Percentiles rank a stretch among this genome's conserved stretches.
Conservation (phyloP, 2,797 vertebrate genomes). For the Petrocephalus schoutedeni region DNA sequence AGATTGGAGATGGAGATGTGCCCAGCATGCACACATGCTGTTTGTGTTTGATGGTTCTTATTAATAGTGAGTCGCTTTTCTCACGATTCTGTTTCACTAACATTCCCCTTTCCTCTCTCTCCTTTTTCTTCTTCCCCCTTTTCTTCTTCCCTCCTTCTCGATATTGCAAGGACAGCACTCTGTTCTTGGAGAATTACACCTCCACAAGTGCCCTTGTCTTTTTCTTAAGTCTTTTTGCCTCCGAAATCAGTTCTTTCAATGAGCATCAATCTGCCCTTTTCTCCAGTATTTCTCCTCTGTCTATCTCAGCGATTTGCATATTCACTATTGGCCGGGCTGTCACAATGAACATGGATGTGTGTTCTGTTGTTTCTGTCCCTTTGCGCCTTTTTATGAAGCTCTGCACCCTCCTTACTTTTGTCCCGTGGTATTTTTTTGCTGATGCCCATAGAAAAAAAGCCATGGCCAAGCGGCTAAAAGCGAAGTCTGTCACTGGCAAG, state of each 20-base stretch:
- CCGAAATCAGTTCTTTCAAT: background rate
- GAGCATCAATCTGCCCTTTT: background rate
- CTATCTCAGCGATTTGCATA: background rate
- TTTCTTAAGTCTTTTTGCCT: background rate
- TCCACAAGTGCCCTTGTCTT: background rate
- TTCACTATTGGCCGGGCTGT: background rate
- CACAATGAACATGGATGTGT: conserved; percentile 73
- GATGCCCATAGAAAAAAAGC: conserved; percentile 76
- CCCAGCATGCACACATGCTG: background rate
- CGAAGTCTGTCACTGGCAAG: conserved; percentile 70
- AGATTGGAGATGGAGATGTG: background rate
- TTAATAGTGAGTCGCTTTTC: background rate
- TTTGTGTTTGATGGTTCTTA: background rate
- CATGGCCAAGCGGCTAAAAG: conserved; percentile 80
- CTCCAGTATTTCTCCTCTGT: background rate
- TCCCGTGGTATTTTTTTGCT: conserved; percentile 95
- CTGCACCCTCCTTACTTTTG: conserved; percentile 86
- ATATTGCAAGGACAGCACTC: background rate
- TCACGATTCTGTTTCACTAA: background rate
- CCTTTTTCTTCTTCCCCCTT: background rate
- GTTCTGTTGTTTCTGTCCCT: conserved; percentile 76
- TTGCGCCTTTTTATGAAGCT: conserved; percentile 84
- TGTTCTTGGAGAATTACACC: background rate
- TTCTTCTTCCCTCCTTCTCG: background rate
- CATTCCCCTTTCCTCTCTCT: background rate